phyloP scores from a whole-genome alignment of 2,888 invertebrate genomes.

The Melipona beecheii region DNA sequence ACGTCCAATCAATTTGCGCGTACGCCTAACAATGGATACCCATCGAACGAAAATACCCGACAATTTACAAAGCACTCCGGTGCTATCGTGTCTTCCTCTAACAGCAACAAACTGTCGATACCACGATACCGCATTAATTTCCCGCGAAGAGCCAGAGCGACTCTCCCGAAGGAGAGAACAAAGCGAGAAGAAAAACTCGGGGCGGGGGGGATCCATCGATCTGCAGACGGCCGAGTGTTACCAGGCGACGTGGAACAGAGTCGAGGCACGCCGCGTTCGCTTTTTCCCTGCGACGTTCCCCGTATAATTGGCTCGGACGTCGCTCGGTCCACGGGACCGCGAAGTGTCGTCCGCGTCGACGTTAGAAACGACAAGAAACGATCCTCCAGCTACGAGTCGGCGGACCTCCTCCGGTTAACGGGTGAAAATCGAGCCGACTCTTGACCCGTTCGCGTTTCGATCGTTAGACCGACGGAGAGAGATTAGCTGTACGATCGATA shows the following conservation, averaged over 20 bases:
- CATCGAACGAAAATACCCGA: not conserved
- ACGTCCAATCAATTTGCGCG: no score
- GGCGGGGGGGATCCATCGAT: slow-evolving; percentile 5
- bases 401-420: not conserved
- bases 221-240: slow-evolving; percentile 21
- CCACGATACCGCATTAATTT: slow-evolving; percentile 20
- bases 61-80: not conserved
- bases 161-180: not conserved
- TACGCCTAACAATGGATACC: not conserved
- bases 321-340: slow-evolving; percentile 47
- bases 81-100: not conserved
- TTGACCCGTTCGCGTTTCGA: slow-evolving; percentile 33
- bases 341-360: slow-evolving; percentile 53
- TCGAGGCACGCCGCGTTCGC: slow-evolving; percentile 4
- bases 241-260: slow-evolving; percentile 20
- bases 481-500: slow-evolving; percentile 42
- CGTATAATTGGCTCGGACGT: slow-evolving; percentile 49
- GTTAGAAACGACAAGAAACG: slow-evolving; percentile 49
- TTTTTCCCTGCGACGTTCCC: slow-evolving; percentile 35
- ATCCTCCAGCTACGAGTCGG: slow-evolving; percentile 23
- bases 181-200: not conserved
- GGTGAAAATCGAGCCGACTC: slow-evolving; percentile 4
- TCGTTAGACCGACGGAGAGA: slow-evolving; percentile 20
- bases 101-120: slow-evolving; percentile 7
- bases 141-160: not conserved